Conservation (phyloP, 1,140 invertebrate species). For the Helicoverpa zea region DNA sequence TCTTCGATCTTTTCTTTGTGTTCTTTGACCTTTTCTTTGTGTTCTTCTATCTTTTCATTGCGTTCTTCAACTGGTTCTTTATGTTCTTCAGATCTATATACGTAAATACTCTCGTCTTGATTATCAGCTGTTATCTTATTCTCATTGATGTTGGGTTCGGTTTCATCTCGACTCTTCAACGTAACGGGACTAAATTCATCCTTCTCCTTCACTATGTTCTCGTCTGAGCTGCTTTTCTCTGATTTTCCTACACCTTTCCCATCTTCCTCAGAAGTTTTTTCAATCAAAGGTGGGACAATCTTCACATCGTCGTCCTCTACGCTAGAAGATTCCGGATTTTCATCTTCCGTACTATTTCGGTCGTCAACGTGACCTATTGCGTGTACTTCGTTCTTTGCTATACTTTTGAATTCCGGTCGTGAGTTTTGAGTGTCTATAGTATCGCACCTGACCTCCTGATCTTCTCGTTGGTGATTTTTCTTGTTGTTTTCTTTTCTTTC, state of each 20-base stretch:
- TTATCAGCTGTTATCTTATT: neutral
- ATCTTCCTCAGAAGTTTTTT: neutral
- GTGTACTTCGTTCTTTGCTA: neutral
- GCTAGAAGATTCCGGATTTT: neutral
- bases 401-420: neutral
- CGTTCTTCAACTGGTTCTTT: neutral
- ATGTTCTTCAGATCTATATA: neutral
- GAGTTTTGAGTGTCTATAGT: neutral
- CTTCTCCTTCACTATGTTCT: constrained; percentile 5
- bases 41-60: no score
- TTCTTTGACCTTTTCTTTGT: neutral
- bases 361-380: neutral
- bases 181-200: neutral
- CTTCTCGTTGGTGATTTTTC: neutral
- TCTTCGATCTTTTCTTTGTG: no score
- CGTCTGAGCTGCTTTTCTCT: neutral
- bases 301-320: neutral
- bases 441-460: no score
- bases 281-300: neutral
- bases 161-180: neutral
- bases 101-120: no score
- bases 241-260: neutral
- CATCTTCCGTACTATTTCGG: neutral
- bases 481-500: neutral
- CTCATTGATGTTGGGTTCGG: neutral